A percentile compares a stretch with the other conserved stretches of the same genome.
These are phyloP conservation scores for Trididemnum miniatum DNA, from an alignment of 23 tunicate species.

Conservation along the genomic window DNA sequence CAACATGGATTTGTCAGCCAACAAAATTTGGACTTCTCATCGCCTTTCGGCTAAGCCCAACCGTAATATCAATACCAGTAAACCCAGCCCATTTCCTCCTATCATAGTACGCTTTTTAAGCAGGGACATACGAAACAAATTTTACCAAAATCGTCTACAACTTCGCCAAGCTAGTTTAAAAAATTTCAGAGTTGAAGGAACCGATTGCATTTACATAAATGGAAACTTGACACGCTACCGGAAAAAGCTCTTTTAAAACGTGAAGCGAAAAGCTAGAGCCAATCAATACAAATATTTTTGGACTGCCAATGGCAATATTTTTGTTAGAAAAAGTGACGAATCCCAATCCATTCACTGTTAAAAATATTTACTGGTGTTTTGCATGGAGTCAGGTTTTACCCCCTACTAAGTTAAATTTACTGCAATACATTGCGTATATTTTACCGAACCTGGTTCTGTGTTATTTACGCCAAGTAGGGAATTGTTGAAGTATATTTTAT, in stretches of 20 bases:
- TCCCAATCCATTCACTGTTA: background rate
- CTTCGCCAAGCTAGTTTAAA: background rate
- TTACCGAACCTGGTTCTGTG: no score
- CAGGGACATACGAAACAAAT: background rate
- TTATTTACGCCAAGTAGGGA: no score
- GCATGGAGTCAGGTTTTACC: no score
- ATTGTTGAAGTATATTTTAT: no score
- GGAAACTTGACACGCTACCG: background rate
- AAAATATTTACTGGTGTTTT: no score
- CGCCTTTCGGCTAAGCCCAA: background rate
- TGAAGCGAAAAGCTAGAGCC: background rate
- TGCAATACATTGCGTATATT: no score
- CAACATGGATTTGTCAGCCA: background rate
- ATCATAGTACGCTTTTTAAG: background rate
- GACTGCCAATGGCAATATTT: background rate
- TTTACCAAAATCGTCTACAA: background rate
- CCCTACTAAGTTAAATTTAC: no score
- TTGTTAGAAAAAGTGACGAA: background rate
- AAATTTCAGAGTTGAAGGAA: background rate
- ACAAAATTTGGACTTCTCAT: background rate
- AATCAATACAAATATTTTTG: background rate
- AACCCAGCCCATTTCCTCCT: background rate
- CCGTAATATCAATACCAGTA: background rate
- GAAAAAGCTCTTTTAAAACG: no score
- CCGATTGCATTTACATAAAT: background rate